Base-by-base conservation (phyloP, 2,888 invertebrate species). In the Charanyca ferruginea region DNA sequence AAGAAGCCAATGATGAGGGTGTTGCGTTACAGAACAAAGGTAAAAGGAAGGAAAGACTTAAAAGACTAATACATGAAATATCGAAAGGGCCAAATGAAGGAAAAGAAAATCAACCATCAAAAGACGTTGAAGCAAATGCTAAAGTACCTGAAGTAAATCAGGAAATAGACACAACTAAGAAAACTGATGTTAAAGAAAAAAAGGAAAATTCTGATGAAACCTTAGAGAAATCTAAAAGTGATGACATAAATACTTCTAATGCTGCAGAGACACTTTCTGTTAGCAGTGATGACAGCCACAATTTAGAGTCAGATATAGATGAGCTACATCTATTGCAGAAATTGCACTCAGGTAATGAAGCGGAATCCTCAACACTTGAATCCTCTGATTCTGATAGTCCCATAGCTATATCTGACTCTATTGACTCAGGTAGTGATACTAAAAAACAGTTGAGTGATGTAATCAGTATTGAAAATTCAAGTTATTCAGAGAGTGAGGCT, bases 381-480 rank as follows among this genome's bases (percentile, higher is more conserved):
- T 89, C 90, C 9, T 92, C 93, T 4, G 92, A 91, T 81, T 89
- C 89, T 6, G 94, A 90, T 35, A 85, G 90, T 8, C 87, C 87
- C 13, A 92, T 94, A 73, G 89, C 91, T 57, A 91, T 93, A 67
- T 93, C 94, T 42, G 94, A 94, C 71, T 88, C 91, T 6, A 70
- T 89, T 20, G 89, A 87, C 38, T 90, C 91, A 18, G 87, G 87
- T 57, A 87, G 85, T 68, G 89, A 89, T 20, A 83, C 75, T 62
- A 84, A 79, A 66, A 86, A 80, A 52, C 81, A 76, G 32, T 45
- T 58, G 0, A 83, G 83, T 78, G 91, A 91, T 71, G 89, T 94
- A 18, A 93, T 95, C 23, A 95, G 95, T 73, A 94, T 94, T 75
- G 95, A 94, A 88, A 91, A 95, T 80, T 95, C 95, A 3, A 94